A percentile compares a stretch with the other conserved stretches of the same genome.
phyloP scores from a whole-genome alignment of 2,797 vertebrate species.

The Chanos chanos region DNA sequence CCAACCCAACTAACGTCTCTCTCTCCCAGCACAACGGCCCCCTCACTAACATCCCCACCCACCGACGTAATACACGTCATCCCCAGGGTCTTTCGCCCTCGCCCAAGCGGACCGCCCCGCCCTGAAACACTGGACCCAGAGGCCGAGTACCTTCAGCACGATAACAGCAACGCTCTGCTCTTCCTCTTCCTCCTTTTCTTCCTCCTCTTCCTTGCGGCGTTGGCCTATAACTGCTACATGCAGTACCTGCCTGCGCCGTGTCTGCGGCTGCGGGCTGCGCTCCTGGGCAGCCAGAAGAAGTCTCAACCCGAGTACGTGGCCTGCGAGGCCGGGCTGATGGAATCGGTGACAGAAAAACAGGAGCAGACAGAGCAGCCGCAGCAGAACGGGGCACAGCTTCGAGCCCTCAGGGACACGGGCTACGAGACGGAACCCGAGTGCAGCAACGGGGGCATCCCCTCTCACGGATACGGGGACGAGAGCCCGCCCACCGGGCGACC shows the following conservation, averaged over 20 bases:
- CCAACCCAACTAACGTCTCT: conserved; percentile 57
- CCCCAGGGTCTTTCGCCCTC: conserved; percentile 66
- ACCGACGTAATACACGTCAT: conserved; percentile 55
- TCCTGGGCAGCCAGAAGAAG: conserved; percentile 83
- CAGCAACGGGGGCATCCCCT: conserved; percentile 77
- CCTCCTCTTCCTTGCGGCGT: conserved; percentile 80
- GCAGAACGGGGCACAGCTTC: conserved; percentile 79
- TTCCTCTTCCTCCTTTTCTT: conserved; percentile 89
- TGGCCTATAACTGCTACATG: conserved; percentile 95
- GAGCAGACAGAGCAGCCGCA: conserved; percentile 63
- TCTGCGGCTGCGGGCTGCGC: conserved; percentile 77
- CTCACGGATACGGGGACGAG: conserved; percentile 65
- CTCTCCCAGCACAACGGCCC: conserved; percentile 53
- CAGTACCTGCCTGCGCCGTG: conserved; percentile 89
- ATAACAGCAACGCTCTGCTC: conserved; percentile 80
- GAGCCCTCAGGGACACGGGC: conserved; percentile 84
- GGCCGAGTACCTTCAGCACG: conserved; percentile 80
- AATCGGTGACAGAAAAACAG: conserved; percentile 74
- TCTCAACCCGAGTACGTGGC: conserved; percentile 78
- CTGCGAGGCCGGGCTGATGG: conserved; percentile 85
- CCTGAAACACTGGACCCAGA: conserved; percentile 70
- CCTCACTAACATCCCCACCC: conserved; percentile 69
- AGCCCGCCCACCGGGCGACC: conserved; percentile 75
- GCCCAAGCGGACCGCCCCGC: conserved; percentile 54
- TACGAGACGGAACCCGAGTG: conserved; percentile 92